phyloP scores from a whole-genome alignment of 92 coral and sea anemone genomes.

The Blastomussa wellsi region DNA sequence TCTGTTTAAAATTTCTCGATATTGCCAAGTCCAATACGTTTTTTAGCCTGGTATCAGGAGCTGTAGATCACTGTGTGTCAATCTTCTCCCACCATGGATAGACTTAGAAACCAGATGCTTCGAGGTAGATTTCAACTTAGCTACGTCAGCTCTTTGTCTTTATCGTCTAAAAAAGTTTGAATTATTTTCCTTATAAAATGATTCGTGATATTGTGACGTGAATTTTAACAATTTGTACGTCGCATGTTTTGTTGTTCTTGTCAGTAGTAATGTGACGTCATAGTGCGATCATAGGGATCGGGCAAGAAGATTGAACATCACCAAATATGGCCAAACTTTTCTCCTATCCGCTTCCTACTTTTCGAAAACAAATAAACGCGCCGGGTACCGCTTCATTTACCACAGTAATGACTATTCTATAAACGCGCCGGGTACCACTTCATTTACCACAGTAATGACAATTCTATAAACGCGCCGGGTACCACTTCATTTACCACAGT shows the following conservation, averaged over 20 bases:
- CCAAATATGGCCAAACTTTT: background rate
- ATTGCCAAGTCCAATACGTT: background rate
- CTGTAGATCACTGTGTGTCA: background rate
- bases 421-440: too few relatives aligned
- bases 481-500: too few relatives aligned
- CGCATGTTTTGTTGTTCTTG: background rate
- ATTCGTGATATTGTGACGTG: background rate
- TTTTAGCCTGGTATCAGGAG: background rate
- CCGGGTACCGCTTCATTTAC: background rate
- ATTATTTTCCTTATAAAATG: too few relatives aligned
- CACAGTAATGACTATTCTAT: background rate
- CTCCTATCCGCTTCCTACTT: background rate
- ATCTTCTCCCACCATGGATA: background rate
- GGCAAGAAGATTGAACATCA: background rate
- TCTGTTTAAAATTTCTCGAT: background rate
- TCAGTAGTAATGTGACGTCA: background rate
- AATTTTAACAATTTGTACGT: background rate
- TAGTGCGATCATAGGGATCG: background rate
- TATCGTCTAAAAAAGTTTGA: background rate
- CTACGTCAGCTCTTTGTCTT: background rate
- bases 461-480: too few relatives aligned
- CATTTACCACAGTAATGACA: too few relatives aligned
- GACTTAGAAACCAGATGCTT: background rate
- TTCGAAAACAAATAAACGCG: background rate
- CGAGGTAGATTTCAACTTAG: background rate